Base-by-base conservation (phyloP, 53 echinoderm and acorn worm species). In the Arbacia lixula region DNA sequence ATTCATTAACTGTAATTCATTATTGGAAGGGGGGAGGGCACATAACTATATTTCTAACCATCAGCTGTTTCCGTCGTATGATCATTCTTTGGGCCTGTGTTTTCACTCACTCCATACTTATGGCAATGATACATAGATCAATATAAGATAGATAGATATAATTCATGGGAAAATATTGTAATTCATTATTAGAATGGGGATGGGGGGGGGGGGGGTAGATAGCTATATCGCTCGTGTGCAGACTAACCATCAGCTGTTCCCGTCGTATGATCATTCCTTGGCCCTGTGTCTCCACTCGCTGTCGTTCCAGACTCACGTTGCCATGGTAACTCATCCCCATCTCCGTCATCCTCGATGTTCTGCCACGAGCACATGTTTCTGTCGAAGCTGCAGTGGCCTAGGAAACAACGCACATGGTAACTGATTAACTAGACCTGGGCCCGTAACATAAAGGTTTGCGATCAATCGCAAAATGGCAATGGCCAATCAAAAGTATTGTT, bases 381-480 rank as follows among this genome's bases (percentile, higher is more conserved):
- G 46, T 87, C 87, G 76, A 91, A 91, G 60, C 72, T 83, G 27
- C 91, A 91, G 58, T 71, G 71, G 20, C 71, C 71, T 71, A 14
- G 17, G 29, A 27, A 5, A 27, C n/a, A n/a, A 46, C 6, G 46
- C 6, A 46, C 6, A 46, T 10, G 46, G 46, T 14, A 46, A 10
- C 46, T 10, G 14, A 6, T 10, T 14, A 46, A 46, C 14, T 46
- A 10, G 46, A n/a, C n/a, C n/a, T n/a, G n/a, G n/a, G n/a, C n/a
- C n/a, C n/a, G n/a, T n/a, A n/a, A n/a, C n/a, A n/a, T n/a, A n/a
- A n/a, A 50, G 19, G 12, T 50, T 50, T 1, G 19, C 50, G 19
- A 50, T 0, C 12, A 50, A 50, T 50, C 50, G 12, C 12, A 50
- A n/a, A n/a, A n/a, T n/a, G n/a, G n/a, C n/a, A n/a, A n/a, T n/a